A percentile compares a stretch with the other conserved stretches of the same genome.
These are phyloP conservation scores for Ceratosolen fusciceps DNA, from an alignment of 1,140 invertebrate species.

Conservation along the genomic window DNA sequence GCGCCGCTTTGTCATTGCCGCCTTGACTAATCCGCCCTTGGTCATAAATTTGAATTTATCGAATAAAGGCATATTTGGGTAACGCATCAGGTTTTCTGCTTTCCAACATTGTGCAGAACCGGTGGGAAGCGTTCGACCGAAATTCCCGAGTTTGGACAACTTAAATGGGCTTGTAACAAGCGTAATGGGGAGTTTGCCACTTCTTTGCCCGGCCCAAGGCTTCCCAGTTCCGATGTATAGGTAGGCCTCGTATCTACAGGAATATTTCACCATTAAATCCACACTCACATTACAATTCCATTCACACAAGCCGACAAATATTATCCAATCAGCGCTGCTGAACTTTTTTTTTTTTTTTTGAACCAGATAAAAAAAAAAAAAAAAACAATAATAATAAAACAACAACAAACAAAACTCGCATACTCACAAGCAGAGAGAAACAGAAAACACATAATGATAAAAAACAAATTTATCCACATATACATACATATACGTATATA, in stretches of 20 bases:
- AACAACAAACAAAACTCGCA: conserved; percentile 19
- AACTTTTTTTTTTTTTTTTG: conserved; percentile 13
- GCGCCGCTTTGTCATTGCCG: conserved; percentile 9
- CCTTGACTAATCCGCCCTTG: conserved; percentile 6
- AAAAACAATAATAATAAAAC: too few species aligned
- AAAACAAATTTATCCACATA: too few species aligned
- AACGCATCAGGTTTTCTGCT: conserved; percentile 47
- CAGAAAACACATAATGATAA: too few species aligned
- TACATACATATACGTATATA: too few species aligned
- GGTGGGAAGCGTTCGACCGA: conserved; percentile 76
- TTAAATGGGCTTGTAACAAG: conserved; percentile 74
- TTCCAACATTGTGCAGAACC: conserved; percentile 70
- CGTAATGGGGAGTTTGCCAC: conserved; percentile 71
- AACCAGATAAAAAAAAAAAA: not conserved
- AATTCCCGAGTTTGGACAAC: conserved; percentile 79
- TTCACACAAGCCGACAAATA: conserved; percentile 8
- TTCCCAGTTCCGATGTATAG: conserved; percentile 72
- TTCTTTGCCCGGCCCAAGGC: conserved; percentile 76
- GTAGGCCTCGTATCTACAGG: conserved; percentile 55
- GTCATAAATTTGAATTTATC: conserved; percentile 10
- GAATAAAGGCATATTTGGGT: conserved; percentile 14
- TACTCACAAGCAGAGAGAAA: too few species aligned
- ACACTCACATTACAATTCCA: conserved; percentile 5
- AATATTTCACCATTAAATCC: conserved; percentile 7
- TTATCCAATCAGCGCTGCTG: not conserved